Conservation (phyloP, 2,888 invertebrate genomes). For the Diarsia brunnea region DNA sequence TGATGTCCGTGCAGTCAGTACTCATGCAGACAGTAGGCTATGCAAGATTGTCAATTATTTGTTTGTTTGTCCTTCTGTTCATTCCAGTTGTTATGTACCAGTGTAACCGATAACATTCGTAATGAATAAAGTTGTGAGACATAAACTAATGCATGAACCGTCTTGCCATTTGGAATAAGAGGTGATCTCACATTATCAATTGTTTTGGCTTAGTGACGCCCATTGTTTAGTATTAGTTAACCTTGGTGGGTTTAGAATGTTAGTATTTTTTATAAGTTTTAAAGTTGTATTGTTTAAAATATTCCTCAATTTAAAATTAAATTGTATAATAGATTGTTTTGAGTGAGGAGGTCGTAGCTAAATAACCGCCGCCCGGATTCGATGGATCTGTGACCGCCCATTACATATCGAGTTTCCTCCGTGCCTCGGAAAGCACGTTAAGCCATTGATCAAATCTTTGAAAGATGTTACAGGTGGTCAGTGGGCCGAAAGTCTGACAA, state of each 20-base stretch:
- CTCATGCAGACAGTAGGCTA: no score
- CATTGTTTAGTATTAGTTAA: slow-evolving; percentile 39
- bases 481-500: no score
- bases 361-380: no score
- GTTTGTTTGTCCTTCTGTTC: slow-evolving; percentile 13
- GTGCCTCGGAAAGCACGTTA: no score
- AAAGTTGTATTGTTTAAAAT: background rate
- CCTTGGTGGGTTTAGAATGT: slow-evolving; percentile 38
- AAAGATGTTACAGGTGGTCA: no score
- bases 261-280: background rate
- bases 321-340: background rate
- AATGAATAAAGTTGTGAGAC: slow-evolving; percentile 13
- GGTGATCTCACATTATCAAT: slow-evolving; percentile 57
- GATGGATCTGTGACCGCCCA: no score
- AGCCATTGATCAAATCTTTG: no score
- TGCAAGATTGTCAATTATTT: no score
- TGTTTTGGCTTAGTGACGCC: slow-evolving; percentile 41
- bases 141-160: slow-evolving; percentile 12
- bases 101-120: slow-evolving; percentile 9
- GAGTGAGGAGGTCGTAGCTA: background rate
- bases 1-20: background rate
- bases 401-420: no score
- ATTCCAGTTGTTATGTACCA: background rate
- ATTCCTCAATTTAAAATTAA: background rate
- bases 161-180: slow-evolving; percentile 18